Percentiles rank a stretch among this genome's conserved stretches.
These are phyloP conservation scores for Onychorhynchus coronatus DNA, from an alignment of 2,113 vertebrate species.

Conservation along the genomic window DNA sequence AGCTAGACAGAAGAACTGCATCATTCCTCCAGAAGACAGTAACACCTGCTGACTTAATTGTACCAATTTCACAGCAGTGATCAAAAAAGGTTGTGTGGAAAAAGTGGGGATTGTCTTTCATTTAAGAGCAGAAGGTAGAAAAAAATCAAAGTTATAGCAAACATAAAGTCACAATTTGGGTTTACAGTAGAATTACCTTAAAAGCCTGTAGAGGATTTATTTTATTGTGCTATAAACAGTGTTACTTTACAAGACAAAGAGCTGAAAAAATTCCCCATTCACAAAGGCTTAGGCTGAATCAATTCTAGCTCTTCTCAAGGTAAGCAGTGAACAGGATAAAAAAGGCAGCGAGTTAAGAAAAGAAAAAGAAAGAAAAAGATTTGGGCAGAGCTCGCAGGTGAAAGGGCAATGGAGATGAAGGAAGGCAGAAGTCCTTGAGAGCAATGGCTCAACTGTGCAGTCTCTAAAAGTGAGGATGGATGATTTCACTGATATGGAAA, in stretches of 20 bases:
- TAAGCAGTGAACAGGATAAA: neutral
- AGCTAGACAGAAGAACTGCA: neutral
- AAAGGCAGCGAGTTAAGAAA: neutral
- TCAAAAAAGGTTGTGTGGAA: neutral
- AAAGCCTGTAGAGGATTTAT: neutral
- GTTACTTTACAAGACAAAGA: neutral
- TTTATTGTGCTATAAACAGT: neutral
- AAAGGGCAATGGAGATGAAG: neutral
- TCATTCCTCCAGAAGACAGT: neutral
- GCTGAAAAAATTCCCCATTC: neutral
- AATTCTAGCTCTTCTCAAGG: neutral
- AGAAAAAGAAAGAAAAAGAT: neutral
- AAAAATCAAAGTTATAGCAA: neutral
- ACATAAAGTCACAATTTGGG: neutral
- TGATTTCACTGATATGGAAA: neutral
- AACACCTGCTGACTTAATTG: neutral
- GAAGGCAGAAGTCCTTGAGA: neutral
- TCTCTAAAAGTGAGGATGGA: neutral
- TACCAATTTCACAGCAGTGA: neutral
- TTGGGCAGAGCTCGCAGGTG: neutral
- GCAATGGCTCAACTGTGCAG: neutral
- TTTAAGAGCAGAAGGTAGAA: neutral
- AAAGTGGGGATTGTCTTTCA: neutral
- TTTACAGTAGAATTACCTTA: neutral
- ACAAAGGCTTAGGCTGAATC: neutral